These are phyloP conservation scores for Lipophrys pholis DNA, from an alignment of 2,113 vertebrate species.

Conservation along the genomic window DNA sequence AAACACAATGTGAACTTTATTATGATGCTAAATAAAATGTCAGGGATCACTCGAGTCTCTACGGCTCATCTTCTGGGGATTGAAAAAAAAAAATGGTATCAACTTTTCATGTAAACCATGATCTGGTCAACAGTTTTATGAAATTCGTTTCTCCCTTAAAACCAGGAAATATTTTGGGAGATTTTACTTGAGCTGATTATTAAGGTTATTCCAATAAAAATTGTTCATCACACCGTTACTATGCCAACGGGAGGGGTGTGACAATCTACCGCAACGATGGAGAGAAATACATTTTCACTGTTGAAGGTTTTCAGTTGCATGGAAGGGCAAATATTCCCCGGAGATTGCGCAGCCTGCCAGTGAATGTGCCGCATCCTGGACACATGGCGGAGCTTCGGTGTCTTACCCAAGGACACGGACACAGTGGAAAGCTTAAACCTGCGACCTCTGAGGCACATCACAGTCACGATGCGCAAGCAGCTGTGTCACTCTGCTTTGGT, in stretches of 20 bases:
- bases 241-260: no score
- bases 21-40: neutral
- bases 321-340: neutral
- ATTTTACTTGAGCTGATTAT: no score
- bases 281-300: neutral
- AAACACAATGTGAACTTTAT: neutral
- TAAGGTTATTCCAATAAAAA: no score
- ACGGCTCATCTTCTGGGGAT: no score
- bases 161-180: no score
- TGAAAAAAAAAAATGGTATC: neutral
- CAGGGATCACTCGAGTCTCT: no score
- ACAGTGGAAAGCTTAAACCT: conserved; percentile 17
- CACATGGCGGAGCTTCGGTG: conserved; percentile 7
- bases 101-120: neutral
- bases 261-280: neutral
- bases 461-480: conserved; percentile 11
- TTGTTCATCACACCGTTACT: no score
- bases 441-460: conserved; percentile 27
- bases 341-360: neutral
- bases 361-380: neutral
- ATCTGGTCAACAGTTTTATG: no score
- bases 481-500: conserved; percentile 16
- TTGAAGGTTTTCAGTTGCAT: neutral
- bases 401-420: conserved; percentile 31
- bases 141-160: no score